Conservation (phyloP, 35 echinoderm and acorn worm species). For the Heliocidaris tuberculata region DNA sequence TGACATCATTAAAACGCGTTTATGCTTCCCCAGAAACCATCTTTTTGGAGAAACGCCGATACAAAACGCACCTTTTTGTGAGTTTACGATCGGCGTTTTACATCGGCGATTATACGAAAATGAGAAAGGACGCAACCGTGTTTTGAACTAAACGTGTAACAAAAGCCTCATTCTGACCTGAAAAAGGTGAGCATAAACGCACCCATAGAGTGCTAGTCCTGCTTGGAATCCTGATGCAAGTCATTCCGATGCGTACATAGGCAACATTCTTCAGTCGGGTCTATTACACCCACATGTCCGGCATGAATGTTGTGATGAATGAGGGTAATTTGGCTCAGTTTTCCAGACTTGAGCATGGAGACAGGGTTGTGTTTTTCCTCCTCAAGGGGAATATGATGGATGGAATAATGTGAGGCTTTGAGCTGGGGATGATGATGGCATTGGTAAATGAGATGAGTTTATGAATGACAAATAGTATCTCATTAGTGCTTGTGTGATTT, state of each 20-base stretch:
- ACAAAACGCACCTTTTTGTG: no score
- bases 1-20: no score
- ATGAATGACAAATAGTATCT: not conserved
- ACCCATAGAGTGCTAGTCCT: not conserved
- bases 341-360: not conserved
- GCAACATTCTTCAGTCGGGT: not conserved
- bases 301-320: constrained; percentile 17
- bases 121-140: no score
- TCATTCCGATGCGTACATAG: not conserved
- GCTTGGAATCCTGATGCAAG: not conserved
- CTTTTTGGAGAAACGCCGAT: no score
- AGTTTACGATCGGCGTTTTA: no score
- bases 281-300: constrained; percentile 9
- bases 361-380: not conserved
- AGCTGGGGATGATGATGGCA: not conserved
- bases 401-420: not conserved
- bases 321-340: not conserved
- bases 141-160: no score
- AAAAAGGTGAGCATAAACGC: no score
- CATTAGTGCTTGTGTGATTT: not conserved
- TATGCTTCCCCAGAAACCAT: no score
- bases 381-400: not conserved
- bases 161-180: no score
- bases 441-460: not conserved
- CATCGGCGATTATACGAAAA: no score